phyloP scores from a whole-genome alignment of 35 echinoderm and acorn worm genomes.

The Apostichopus parvimensis region DNA sequence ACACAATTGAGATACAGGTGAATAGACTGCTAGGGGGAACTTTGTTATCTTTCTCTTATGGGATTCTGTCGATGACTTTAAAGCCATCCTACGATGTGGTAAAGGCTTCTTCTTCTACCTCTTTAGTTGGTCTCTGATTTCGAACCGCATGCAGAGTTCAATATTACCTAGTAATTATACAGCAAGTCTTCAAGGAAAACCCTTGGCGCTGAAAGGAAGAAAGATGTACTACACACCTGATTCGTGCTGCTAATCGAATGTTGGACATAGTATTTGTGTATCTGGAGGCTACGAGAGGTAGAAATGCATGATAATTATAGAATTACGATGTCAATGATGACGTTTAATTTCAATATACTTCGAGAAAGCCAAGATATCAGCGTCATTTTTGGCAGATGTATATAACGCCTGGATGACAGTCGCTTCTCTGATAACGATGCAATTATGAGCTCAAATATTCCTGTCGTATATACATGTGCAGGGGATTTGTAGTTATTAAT shows the following conservation, averaged over 20 bases:
- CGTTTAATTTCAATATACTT: neutral
- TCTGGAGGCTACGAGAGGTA: conserved; percentile 11
- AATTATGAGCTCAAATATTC: too few species aligned
- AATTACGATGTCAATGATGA: neutral
- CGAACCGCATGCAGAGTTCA: conserved; percentile 33
- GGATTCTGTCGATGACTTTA: neutral
- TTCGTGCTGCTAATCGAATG: neutral
- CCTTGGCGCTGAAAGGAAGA: neutral
- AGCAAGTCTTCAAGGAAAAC: conserved; percentile 5
- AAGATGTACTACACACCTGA: neutral
- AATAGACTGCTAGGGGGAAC: too few species aligned
- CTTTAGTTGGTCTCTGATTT: neutral
- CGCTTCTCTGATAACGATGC: too few species aligned
- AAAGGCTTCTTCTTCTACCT: neutral
- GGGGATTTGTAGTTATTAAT: too few species aligned
- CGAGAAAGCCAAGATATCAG: neutral
- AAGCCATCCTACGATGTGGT: neutral
- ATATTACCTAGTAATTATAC: conserved; percentile 10
- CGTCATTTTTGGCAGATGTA: neutral
- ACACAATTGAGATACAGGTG: too few species aligned
- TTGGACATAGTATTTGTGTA: neutral
- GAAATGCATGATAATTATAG: neutral
- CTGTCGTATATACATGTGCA: too few species aligned
- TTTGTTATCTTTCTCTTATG: neutral
- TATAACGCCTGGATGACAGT: neutral